A percentile compares a stretch with the other conserved stretches of the same genome.
phyloP scores from a whole-genome alignment of 2,113 vertebrate genomes.

The Ptilonorhynchus violaceus region DNA sequence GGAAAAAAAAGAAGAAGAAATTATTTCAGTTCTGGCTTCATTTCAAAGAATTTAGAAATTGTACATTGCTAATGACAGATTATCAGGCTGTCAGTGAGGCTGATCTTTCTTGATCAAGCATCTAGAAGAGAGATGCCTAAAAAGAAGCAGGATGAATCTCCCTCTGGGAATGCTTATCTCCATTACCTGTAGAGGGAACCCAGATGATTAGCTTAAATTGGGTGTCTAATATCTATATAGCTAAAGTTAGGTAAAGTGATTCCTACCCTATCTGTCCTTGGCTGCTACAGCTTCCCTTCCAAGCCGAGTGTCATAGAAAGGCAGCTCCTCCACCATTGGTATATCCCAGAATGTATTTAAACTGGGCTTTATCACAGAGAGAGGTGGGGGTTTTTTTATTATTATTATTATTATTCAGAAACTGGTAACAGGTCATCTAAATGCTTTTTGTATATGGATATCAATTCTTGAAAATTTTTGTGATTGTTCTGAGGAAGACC shows the following conservation, averaged over 20 bases:
- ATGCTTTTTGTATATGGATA: constrained; percentile 24
- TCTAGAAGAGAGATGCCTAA: constrained; percentile 14
- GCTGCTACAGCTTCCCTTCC: not conserved
- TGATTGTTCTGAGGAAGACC: constrained; percentile 38
- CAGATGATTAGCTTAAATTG: constrained; percentile 46
- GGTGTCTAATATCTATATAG: not conserved
- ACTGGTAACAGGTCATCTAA: constrained; percentile 15
- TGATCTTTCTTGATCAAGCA: not conserved
- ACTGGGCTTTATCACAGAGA: constrained; percentile 1
- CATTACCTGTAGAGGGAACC: constrained; percentile 13
- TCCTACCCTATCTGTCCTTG: not conserved
- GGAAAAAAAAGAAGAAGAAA: not conserved
- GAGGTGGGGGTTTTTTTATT: not conserved
- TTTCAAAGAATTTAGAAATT: not conserved
- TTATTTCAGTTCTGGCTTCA: not conserved
- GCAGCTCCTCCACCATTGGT: not conserved
- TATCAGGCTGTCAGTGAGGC: not conserved
- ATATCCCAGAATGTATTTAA: not conserved
- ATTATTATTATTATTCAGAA: not conserved
- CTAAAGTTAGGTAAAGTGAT: not conserved
- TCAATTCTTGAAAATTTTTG: not conserved
- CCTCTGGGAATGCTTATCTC: constrained; percentile 6
- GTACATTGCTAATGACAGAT: not conserved
- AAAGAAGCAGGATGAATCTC: constrained; percentile 16
- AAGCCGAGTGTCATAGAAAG: not conserved